These are phyloP conservation scores for Zaprionus capensis DNA, from an alignment of 1,140 invertebrate species.

Conservation along the genomic window DNA sequence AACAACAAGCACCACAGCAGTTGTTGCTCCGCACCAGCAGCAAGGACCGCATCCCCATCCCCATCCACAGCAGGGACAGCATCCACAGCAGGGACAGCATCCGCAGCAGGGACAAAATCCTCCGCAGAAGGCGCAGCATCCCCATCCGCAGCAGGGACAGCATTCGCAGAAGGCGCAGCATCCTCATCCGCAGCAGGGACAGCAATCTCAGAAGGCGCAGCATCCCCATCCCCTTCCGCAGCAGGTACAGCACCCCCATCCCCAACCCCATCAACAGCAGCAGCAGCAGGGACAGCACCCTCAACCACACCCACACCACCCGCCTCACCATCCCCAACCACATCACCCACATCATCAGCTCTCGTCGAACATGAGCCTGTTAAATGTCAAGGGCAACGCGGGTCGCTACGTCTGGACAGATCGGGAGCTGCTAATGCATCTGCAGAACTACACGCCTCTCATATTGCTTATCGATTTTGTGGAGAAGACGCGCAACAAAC, in stretches of 20 bases:
- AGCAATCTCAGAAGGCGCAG: neutral
- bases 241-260: conserved; percentile 25
- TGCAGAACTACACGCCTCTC: conserved; percentile 77
- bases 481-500: conserved; percentile 79
- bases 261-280: conserved; percentile 11
- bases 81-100: conserved; percentile 16
- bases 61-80: conserved; percentile 5
- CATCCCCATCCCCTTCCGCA: conserved; percentile 12
- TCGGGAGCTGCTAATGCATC: conserved; percentile 74
- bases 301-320: conserved; percentile 4
- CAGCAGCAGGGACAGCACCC: conserved; percentile 14
- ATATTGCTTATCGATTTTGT: conserved; percentile 78
- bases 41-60: neutral
- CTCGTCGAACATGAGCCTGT: conserved; percentile 61
- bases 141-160: neutral
- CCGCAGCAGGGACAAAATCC: conserved; percentile 6
- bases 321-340: conserved; percentile 15
- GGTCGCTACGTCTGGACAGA: conserved; percentile 74
- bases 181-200: conserved; percentile 8
- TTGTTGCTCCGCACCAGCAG: conserved; percentile 10
- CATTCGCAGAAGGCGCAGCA: conserved; percentile 16
- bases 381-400: conserved; percentile 53
- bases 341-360: conserved; percentile 59
- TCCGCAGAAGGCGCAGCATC: conserved; percentile 1
- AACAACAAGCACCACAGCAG: conserved; percentile 6